Conservation (phyloP, 2,113 vertebrate species). For the Labrus mixtus region DNA sequence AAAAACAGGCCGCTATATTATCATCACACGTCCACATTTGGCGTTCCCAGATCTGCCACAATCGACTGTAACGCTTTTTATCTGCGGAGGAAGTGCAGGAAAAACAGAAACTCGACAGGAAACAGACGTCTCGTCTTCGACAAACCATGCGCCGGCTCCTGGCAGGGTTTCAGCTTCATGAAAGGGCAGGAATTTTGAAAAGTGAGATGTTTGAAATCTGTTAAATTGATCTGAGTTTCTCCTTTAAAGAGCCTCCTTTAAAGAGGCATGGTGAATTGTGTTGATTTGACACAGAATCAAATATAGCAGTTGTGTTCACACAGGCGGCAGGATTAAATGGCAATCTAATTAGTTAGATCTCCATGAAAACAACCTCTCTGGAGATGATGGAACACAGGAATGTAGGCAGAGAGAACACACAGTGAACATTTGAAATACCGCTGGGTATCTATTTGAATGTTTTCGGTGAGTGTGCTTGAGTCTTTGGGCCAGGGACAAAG, state of each 20-base stretch:
- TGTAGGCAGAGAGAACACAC: constrained; percentile 41
- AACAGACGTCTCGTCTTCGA: constrained; percentile 35
- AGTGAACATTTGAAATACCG: constrained; percentile 30
- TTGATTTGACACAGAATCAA: constrained; percentile 79
- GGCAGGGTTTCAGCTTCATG: constrained; percentile 48
- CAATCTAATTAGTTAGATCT: constrained; percentile 82
- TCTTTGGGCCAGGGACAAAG: constrained; percentile 17
- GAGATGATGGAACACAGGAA: constrained; percentile 60
- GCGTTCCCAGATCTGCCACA: constrained; percentile 29
- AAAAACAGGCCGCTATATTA: background rate
- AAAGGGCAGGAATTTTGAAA: constrained; percentile 43
- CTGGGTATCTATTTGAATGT: constrained; percentile 23
- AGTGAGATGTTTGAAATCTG: constrained; percentile 59
- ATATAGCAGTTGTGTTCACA: constrained; percentile 79
- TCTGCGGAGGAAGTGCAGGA: constrained; percentile 29
- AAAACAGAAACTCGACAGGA: constrained; percentile 35
- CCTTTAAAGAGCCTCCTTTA: constrained; percentile 54
- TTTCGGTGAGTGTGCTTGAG: background rate
- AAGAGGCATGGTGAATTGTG: constrained; percentile 66
- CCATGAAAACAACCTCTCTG: constrained; percentile 75
- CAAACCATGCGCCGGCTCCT: constrained; percentile 27
- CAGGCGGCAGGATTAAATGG: constrained; percentile 77
- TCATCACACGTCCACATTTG: constrained; percentile 21
- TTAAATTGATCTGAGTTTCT: constrained; percentile 61
- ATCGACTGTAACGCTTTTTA: constrained; percentile 46